Base-by-base conservation (phyloP, 2,888 invertebrate genomes). In the Neria commutata region DNA sequence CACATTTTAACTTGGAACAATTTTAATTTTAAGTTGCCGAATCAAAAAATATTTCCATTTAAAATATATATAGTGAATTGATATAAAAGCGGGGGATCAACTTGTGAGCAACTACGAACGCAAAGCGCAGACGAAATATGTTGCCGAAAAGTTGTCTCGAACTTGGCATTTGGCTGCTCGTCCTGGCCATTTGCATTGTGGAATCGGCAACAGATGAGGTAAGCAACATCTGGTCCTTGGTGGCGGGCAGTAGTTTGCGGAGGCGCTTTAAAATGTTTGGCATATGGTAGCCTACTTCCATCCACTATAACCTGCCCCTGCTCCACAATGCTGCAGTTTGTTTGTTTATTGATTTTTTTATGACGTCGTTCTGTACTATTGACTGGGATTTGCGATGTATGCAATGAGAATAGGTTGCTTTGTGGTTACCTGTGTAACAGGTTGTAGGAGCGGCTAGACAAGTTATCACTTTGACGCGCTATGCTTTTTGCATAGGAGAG, bases 201-300 rank as follows among this genome's bases (percentile, higher is more conserved):
- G 69, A 68, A 58, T 70, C 72, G 56, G 67, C 70, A 56, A 69
- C 67, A 57, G 71, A 70, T 63, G 67, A 71, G 70, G 72, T 72
- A 66, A 66, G 64, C 65, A n/a, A n/a, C n/a, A 37, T 37, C 4
- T 37, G n/a, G 4, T 37, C 34, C 26, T 48, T 2, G 16, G 6
- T 2, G 10, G 4, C 0, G 40, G 40, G 26, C 34, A 55, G 25
- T 25, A 34, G 34, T 34, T 47, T 17, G 19, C 25, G 25, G 17
- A 19, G 25, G 3, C 37, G 45, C 17, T 10, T 1, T 29, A 11
- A 33, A 29, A 24, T 24, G 49, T 56, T 61, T 59, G 63, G 59
- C 59, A 61, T 63, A 59, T 48, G 33, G n/a, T n/a, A n/a, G n/a
- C n/a, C n/a, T n/a, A n/a, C n/a, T 51, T 10, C 34, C 21, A n/a